phyloP scores from a whole-genome alignment of 1,140 invertebrate species.

The Aplysia californica region DNA sequence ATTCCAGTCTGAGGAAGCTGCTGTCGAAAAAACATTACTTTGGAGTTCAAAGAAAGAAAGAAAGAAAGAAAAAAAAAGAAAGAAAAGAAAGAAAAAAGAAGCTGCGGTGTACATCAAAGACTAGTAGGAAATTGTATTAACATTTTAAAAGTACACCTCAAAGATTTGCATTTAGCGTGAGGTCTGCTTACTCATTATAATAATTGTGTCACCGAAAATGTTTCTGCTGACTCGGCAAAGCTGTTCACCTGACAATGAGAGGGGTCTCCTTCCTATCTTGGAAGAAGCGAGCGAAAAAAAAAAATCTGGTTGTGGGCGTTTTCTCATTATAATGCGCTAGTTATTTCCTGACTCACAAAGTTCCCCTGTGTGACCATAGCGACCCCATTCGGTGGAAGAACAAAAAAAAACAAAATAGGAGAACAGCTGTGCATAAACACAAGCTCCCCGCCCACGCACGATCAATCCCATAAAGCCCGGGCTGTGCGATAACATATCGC shows the following conservation, averaged over 20 bases:
- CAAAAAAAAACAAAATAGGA: no score
- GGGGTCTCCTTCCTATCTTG: no score
- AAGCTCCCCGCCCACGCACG: no score
- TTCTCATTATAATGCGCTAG: no score
- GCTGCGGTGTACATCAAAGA: neutral
- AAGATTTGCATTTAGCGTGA: neutral
- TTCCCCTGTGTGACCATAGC: no score
- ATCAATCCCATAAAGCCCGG: no score
- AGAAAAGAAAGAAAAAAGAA: neutral
- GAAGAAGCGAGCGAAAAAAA: no score
- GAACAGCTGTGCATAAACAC: no score
- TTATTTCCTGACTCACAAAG: no score
- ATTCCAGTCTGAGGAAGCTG: neutral
- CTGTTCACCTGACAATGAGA: neutral
- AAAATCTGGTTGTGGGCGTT: no score
- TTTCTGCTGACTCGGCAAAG: conserved; percentile 27
- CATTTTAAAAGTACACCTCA: neutral
- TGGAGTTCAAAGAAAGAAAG: neutral
- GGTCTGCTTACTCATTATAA: neutral
- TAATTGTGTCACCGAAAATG: neutral
- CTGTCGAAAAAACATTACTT: neutral
- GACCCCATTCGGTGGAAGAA: no score
- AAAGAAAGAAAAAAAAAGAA: neutral
- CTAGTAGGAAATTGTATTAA: neutral
- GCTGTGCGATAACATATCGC: no score